Conservation (phyloP, 2,888 invertebrate species). For the Tinea semifulvella region DNA sequence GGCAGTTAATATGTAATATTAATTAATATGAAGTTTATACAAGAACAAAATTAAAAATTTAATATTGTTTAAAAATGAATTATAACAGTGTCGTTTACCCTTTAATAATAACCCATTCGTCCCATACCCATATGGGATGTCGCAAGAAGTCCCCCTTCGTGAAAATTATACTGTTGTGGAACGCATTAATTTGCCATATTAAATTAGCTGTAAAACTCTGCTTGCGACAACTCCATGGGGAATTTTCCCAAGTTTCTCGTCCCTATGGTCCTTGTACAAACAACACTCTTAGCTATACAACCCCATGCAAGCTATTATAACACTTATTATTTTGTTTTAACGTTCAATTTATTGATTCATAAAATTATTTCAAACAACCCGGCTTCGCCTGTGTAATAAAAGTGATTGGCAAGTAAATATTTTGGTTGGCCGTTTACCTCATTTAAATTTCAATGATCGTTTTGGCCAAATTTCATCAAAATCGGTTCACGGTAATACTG, state of each 20-base stretch:
- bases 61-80: too few relatives aligned
- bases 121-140: slow-evolving; percentile 27
- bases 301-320: neutral
- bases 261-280: slow-evolving; percentile 50
- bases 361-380: neutral
- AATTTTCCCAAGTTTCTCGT: slow-evolving; percentile 55
- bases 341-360: neutral
- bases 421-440: too few relatives aligned
- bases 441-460: too few relatives aligned
- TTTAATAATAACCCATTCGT: slow-evolving; percentile 18
- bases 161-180: slow-evolving; percentile 61
- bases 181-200: slow-evolving; percentile 69
- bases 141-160: slow-evolving; percentile 53
- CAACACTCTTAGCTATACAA: slow-evolving; percentile 4
- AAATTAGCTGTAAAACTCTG: slow-evolving; percentile 68
- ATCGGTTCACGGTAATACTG: too few relatives aligned
- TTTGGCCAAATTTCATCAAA: too few relatives aligned
- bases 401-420: too few relatives aligned
- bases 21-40: too few relatives aligned
- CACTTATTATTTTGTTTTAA: neutral
- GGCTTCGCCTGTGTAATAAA: too few relatives aligned
- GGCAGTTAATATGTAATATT: too few relatives aligned
- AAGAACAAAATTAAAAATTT: too few relatives aligned
- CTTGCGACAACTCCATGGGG: slow-evolving; percentile 57
- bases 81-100: neutral